phyloP scores from a whole-genome alignment of 2,888 invertebrate species.

The Gerosis bhagava region DNA sequence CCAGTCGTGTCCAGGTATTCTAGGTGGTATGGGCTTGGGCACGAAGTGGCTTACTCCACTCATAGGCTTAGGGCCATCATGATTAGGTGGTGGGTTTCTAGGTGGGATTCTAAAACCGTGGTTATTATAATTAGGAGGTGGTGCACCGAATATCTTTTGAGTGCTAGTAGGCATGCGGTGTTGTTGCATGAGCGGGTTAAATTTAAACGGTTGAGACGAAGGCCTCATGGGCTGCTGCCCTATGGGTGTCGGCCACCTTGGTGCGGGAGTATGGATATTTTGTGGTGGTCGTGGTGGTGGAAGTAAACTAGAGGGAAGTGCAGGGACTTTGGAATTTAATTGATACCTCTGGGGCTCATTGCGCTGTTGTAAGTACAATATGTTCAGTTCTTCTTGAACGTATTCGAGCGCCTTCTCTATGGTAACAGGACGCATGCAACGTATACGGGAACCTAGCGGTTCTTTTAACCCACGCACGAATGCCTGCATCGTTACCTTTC shows the following conservation, averaged over 20 bases:
- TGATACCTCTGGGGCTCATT: conserved; percentile 14
- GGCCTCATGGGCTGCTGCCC: conserved; percentile 19
- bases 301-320: conserved; percentile 6
- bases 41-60: conserved; percentile 22
- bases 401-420: conserved; percentile 28
- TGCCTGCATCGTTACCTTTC: conserved; percentile 26
- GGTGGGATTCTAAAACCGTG: conserved; percentile 9
- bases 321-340: background rate
- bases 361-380: conserved; percentile 22
- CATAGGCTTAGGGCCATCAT: conserved; percentile 19
- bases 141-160: conserved; percentile 10
- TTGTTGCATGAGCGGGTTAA: conserved; percentile 7
- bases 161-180: conserved; percentile 15
- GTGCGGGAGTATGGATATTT: background rate
- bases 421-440: conserved; percentile 29
- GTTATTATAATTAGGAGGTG: conserved; percentile 14
- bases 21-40: conserved; percentile 13
- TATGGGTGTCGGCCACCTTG: conserved; percentile 12
- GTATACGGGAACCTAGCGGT: conserved; percentile 32
- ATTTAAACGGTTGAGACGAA: conserved; percentile 17
- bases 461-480: conserved; percentile 31
- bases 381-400: conserved; percentile 25
- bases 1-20: conserved; percentile 15
- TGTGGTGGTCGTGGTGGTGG: conserved; percentile 5
- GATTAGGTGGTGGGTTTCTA: background rate